phyloP scores from a whole-genome alignment of 2,113 vertebrate species.

The Chlamydotis undulata region DNA sequence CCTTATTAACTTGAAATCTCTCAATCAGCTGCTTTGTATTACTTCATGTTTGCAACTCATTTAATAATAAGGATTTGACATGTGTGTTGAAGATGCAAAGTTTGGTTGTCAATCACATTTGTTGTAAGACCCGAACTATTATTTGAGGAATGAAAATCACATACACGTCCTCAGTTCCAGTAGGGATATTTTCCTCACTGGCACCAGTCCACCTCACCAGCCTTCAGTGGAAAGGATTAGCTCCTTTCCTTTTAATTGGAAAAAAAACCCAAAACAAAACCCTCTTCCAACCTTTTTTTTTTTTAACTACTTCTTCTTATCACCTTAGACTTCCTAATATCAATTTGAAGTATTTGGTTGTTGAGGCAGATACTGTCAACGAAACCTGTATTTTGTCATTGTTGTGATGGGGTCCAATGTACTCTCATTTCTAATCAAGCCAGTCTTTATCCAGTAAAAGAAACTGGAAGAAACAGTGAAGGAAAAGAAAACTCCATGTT shows the following conservation, averaged over 20 bases:
- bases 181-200: background rate
- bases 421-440: background rate
- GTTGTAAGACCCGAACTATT: background rate
- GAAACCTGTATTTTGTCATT: background rate
- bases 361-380: background rate
- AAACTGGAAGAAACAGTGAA: background rate
- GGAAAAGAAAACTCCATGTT: background rate
- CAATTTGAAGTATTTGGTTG: background rate
- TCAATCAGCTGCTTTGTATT: background rate
- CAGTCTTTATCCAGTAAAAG: background rate
- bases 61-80: background rate
- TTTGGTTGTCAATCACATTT: background rate
- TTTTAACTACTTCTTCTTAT: background rate
- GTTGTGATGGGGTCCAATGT: background rate
- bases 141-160: background rate
- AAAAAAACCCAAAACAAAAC: background rate
- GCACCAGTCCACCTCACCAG: background rate
- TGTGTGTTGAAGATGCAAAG: background rate
- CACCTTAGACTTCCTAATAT: background rate
- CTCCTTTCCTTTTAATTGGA: background rate
- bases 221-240: background rate
- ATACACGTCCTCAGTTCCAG: background rate
- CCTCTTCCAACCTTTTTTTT: background rate
- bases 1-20: background rate
- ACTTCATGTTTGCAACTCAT: background rate